Evolutionary conservation across 2,113 vertebrate genomes (phyloP).

Genomic region (Lethenteron camtschaticum): DNA sequence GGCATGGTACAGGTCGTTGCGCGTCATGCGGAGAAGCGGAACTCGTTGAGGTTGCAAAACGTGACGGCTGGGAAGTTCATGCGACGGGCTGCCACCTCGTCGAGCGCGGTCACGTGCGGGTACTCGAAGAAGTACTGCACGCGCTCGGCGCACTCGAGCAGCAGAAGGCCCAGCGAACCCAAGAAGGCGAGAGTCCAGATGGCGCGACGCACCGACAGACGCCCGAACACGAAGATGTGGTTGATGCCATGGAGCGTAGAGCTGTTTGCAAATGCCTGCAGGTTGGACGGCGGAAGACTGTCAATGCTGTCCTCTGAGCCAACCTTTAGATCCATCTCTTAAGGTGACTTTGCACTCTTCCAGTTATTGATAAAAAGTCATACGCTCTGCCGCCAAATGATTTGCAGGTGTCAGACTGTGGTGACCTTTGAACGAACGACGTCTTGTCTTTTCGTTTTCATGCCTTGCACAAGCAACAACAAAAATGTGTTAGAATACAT

Average conservation of each 20-base stretch:
- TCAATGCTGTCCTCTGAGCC: conserved; percentile 47
- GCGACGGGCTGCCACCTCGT: conserved; percentile 62
- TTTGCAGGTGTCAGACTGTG: too few relatives aligned
- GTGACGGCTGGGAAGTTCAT: conserved; percentile 79
- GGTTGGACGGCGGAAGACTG: conserved; percentile 50
- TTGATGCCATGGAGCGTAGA: conserved; percentile 82
- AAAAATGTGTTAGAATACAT: too few relatives aligned
- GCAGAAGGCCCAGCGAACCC: conserved; percentile 55
- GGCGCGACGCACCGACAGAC: conserved; percentile 43
- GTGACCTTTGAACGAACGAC: too few relatives aligned
- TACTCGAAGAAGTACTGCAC: conserved; percentile 85
- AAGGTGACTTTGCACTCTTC: too few relatives aligned
- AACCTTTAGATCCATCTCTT: conserved; percentile 75
- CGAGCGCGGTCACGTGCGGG: conserved; percentile 80
- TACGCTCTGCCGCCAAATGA: too few relatives aligned
- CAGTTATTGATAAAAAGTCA: too few relatives aligned
- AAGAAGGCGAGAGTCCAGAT: conserved; percentile 69
- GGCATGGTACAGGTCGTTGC: conserved; percentile 82
- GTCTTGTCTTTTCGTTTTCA: too few relatives aligned
- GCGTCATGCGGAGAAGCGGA: conserved; percentile 73
- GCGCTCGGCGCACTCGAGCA: conserved; percentile 62
- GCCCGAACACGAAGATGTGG: conserved; percentile 60
- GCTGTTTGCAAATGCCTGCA: conserved; percentile 63
- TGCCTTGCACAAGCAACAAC: too few relatives aligned
- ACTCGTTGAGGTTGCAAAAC: conserved; percentile 80